These are phyloP conservation scores for Rhinolophus ferrumequinum DNA, from an alignment of 2,113 vertebrate genomes.

Conservation along the genomic window DNA sequence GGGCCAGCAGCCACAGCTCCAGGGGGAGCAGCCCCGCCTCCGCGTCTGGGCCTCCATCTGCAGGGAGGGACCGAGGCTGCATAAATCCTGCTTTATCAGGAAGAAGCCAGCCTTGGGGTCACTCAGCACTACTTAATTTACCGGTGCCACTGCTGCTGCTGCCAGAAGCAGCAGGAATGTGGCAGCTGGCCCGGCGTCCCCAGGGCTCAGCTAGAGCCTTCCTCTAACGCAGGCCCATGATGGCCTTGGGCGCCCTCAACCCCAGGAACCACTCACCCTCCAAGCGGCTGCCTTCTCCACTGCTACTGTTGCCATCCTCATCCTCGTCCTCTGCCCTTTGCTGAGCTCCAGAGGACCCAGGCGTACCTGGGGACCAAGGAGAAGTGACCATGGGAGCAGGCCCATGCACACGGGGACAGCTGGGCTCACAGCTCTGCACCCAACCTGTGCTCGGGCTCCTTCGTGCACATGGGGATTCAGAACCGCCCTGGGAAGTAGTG, in stretches of 20 bases:
- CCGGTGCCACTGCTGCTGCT: background rate
- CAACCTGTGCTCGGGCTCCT: no score
- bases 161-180: background rate
- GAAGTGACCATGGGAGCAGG: background rate
- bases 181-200: slow-evolving; percentile 45
- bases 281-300: background rate
- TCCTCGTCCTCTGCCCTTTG: background rate
- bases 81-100: slow-evolving; percentile 74
- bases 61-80: background rate
- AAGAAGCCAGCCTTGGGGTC: slow-evolving; percentile 62
- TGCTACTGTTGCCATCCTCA: slow-evolving; percentile 38
- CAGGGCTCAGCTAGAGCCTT: background rate
- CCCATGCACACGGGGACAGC: background rate
- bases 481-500: background rate
- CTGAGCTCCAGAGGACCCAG: background rate
- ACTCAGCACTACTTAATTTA: slow-evolving; percentile 80
- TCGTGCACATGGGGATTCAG: no score
- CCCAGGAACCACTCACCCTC: slow-evolving; percentile 79
- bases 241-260: background rate
- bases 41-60: slow-evolving; percentile 36
- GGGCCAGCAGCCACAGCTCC: slow-evolving; percentile 89
- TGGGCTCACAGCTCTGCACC: background rate
- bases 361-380: background rate
- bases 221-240: background rate
- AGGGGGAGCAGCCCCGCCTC: slow-evolving; percentile 76